Conservation (phyloP, 2,888 invertebrate genomes). For the Hirtodrosophila histrioides region DNA sequence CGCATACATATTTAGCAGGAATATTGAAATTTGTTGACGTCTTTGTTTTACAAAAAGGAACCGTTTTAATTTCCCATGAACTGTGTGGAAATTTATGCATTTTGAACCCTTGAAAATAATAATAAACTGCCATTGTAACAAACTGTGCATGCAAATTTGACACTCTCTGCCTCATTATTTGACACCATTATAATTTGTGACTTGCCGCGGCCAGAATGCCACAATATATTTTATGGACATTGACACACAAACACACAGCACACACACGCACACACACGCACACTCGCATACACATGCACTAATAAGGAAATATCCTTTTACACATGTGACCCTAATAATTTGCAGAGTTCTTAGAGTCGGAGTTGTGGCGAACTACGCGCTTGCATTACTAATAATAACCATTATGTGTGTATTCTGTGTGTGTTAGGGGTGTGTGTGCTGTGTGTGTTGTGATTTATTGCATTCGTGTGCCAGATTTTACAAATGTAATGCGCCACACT, state of each 20-base stretch:
- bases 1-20: not conserved
- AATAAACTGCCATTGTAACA: constrained; percentile 60
- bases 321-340: constrained; percentile 80
- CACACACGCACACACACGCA: too few relatives aligned
- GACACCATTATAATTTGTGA: constrained; percentile 71
- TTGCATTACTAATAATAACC: constrained; percentile 79
- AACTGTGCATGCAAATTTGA: constrained; percentile 77
- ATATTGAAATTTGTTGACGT: constrained; percentile 9
- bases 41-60: constrained; percentile 34
- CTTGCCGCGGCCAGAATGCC: constrained; percentile 34
- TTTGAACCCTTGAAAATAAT: constrained; percentile 56
- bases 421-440: constrained; percentile 49
- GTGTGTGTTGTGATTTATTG: constrained; percentile 81
- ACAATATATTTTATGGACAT: constrained; percentile 46
- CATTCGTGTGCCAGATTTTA: constrained; percentile 83
- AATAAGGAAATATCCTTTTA: constrained; percentile 82
- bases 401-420: constrained; percentile 54
- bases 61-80: constrained; percentile 38
- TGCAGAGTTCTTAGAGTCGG: constrained; percentile 67
- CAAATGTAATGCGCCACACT: constrained; percentile 77
- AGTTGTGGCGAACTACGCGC: constrained; percentile 57
- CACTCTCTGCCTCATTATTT: constrained; percentile 77
- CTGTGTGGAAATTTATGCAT: constrained; percentile 70
- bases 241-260: not conserved
- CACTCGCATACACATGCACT: constrained; percentile 16